These are phyloP conservation scores for Heteromurus nitidus DNA, from an alignment of 2,888 invertebrate genomes.

Conservation along the genomic window DNA sequence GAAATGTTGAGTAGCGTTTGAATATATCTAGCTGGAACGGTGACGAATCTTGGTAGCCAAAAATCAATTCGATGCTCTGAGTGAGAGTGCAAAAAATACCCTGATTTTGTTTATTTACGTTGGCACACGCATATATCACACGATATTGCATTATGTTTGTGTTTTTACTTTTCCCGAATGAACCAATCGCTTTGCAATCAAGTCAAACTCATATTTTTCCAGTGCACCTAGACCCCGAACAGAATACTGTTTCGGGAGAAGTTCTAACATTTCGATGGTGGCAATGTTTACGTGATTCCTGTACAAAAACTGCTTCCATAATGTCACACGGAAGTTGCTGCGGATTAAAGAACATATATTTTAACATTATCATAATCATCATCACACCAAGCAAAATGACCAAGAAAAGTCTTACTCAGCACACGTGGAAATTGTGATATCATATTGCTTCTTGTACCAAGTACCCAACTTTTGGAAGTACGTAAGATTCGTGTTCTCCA, in stretches of 20 bases:
- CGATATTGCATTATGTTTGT: background rate
- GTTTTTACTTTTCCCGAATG: background rate
- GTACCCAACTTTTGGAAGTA: conserved; percentile 30
- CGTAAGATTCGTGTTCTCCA: background rate
- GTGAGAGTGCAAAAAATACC: conserved; percentile 14
- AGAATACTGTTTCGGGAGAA: background rate
- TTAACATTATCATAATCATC: background rate
- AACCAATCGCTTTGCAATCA: background rate
- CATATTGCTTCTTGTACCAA: conserved; percentile 27
- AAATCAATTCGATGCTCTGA: conserved; percentile 11
- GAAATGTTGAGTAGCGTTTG: conserved; percentile 1
- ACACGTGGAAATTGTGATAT: background rate
- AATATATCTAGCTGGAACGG: background rate
- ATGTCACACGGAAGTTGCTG: conserved; percentile 30
- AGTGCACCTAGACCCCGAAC: background rate
- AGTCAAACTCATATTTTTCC: background rate
- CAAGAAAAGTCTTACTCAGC: conserved; percentile 36
- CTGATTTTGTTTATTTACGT: background rate
- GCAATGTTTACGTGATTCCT: conserved; percentile 5
- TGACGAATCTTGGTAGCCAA: background rate
- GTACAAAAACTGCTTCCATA: conserved; percentile 36
- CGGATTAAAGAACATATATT: background rate
- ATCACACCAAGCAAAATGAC: background rate
- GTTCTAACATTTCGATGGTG: background rate
- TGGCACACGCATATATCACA: background rate